Evolutionary conservation across 1,140 invertebrate genomes (phyloP).

Genomic region (Drosophila cardini): DNA sequence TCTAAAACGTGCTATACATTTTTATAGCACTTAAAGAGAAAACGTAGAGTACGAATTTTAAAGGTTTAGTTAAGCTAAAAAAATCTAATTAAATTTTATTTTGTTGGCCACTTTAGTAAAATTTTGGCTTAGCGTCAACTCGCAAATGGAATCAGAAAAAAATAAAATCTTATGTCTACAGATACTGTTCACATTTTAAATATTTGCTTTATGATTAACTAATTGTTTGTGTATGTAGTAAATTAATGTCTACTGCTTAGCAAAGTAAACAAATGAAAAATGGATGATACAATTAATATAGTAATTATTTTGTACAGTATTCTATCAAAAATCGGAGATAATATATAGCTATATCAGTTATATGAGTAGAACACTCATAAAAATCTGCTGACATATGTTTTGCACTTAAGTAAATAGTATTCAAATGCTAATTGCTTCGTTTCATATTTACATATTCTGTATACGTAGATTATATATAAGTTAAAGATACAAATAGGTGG

Average conservation of each 20-base stretch:
- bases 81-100: no score
- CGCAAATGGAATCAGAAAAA: not conserved
- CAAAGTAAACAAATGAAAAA: slow-evolving; percentile 16
- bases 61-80: no score
- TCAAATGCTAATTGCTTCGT: not conserved
- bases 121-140: not conserved
- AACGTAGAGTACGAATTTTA: not conserved
- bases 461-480: not conserved
- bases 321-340: not conserved
- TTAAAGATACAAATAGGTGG: no score
- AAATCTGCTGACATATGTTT: not conserved
- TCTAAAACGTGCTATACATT: slow-evolving; percentile 23
- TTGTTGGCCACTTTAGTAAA: not conserved
- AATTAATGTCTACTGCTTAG: not conserved
- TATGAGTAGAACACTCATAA: not conserved
- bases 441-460: not conserved
- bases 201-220: slow-evolving; percentile 16
- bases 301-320: not conserved
- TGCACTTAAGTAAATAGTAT: slow-evolving; percentile 7
- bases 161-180: not conserved
- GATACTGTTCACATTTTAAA: not conserved
- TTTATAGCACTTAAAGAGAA: slow-evolving; percentile 6
- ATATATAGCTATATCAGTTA: no score
- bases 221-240: not conserved
- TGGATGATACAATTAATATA: not conserved